Base-by-base conservation (phyloP, 2,888 invertebrate genomes). In the Cantharis flavilabris region DNA sequence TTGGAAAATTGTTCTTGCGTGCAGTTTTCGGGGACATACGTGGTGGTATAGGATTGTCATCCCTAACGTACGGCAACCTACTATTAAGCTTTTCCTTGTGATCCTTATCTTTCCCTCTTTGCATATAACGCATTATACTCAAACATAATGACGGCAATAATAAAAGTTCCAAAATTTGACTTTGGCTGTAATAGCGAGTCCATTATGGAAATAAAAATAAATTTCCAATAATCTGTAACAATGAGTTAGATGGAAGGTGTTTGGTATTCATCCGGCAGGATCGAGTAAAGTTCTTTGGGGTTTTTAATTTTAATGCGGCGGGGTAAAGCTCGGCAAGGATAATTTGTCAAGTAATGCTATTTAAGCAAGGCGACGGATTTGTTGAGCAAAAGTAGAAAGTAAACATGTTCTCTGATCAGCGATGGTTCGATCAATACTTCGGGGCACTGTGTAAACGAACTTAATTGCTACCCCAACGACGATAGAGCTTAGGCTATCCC, bases 401-500 rank as follows among this genome's bases (percentile, higher is more conserved):
- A 76, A 79, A 74, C 78, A 74, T 79, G 73, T 79, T 73, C 33
- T 13, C 73, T 75, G 73, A 78, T 72, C 75, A 49, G 28, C 67
- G 63, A 70, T 49, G 49, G 49, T 73, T 70, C 75, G 69, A 79
- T 79, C 73, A 73, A 78, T 70, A 72, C 69, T 73, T 62, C 69
- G 72, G 49, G 49, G 69, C 72, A 71, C 74, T 76, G 76, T 71
- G 71, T 70, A 76, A 78, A 73, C 73, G 73, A 71, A 78, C 78
- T 73, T 76, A 78, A 77, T 77, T 77, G 77, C 77, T 73, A 28
- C 69, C 69, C 69, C 73, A 33, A 73, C 70, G 76, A 73, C 70
- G 76, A 73, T 70, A 23, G 70, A 65, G 75, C 75, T 78, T 73
- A 76, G 71, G 76, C 74, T 79, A 79, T 79, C 78, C 74, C 71